Conservation (phyloP, 2,113 vertebrate species). For the Chroicocephalus ridibundus region DNA sequence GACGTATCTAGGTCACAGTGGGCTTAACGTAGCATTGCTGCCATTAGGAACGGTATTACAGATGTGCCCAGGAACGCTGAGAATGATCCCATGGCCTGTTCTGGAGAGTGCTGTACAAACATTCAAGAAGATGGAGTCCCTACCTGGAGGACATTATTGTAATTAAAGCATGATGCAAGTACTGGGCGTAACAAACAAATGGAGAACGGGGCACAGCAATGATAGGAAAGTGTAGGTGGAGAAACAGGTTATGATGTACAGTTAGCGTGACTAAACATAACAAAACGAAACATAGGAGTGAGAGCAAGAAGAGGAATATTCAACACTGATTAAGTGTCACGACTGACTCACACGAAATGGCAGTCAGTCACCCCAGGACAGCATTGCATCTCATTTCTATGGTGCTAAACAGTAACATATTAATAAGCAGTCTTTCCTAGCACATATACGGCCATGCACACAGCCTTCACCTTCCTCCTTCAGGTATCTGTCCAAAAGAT, state of each 20-base stretch:
- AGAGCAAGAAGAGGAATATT: neutral
- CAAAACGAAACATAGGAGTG: neutral
- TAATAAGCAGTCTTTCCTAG: neutral
- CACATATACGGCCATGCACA: neutral
- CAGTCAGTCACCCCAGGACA: neutral
- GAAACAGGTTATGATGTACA: neutral
- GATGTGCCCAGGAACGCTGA: neutral
- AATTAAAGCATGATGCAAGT: conserved; percentile 18
- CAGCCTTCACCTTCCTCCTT: neutral
- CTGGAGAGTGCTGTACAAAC: neutral
- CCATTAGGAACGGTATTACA: neutral
- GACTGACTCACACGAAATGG: neutral
- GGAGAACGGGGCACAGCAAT: neutral
- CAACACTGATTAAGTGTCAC: neutral
- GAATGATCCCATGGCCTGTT: neutral
- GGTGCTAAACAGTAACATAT: neutral
- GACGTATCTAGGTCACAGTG: neutral
- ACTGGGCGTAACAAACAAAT: neutral
- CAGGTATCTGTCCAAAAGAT: neutral
- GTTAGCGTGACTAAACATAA: neutral
- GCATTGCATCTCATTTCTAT: neutral
- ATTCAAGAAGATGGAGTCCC: neutral
- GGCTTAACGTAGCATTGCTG: neutral
- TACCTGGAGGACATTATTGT: neutral
- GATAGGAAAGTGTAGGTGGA: conserved; percentile 21